These are phyloP conservation scores for Lagodon rhomboides DNA, from an alignment of 2,797 vertebrate species.

Conservation along the genomic window DNA sequence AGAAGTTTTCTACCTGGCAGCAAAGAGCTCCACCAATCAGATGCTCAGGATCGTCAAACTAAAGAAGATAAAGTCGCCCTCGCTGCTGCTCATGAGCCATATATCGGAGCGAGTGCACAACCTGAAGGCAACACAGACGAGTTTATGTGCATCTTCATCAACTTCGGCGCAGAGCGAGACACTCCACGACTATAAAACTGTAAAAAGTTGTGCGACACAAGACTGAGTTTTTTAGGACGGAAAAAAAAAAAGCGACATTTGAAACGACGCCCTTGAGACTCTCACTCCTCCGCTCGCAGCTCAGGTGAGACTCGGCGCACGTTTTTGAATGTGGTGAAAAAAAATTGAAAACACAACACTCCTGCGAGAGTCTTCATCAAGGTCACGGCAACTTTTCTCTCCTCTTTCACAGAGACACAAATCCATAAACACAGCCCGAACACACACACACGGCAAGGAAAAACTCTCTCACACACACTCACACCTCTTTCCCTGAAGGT, in stretches of 20 bases:
- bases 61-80: no score
- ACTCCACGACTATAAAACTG: background rate
- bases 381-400: slow-evolving; percentile 70
- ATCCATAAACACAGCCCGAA: slow-evolving; percentile 48
- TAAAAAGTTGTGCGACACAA: background rate
- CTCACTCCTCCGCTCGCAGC: background rate
- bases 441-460: slow-evolving; percentile 6
- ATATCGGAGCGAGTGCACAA: background rate
- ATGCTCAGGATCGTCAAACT: background rate
- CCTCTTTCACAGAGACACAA: slow-evolving; percentile 23
- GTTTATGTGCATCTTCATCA: slow-evolving; percentile 6
- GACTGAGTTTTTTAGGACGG: background rate
- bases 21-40: background rate
- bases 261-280: background rate
- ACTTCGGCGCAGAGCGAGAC: background rate
- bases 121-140: background rate
- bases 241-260: no score
- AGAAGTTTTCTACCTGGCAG: background rate
- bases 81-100: background rate
- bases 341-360: slow-evolving; percentile 50
- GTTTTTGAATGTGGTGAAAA: slow-evolving; percentile 13
- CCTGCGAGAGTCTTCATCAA: slow-evolving; percentile 60
- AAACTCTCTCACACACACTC: slow-evolving; percentile 38
- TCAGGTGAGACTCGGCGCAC: slow-evolving; percentile 18
- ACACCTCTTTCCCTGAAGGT: slow-evolving; percentile 76